Evolutionary conservation across 1,140 invertebrate species (phyloP).

Genomic region (Planococcus citri): DNA sequence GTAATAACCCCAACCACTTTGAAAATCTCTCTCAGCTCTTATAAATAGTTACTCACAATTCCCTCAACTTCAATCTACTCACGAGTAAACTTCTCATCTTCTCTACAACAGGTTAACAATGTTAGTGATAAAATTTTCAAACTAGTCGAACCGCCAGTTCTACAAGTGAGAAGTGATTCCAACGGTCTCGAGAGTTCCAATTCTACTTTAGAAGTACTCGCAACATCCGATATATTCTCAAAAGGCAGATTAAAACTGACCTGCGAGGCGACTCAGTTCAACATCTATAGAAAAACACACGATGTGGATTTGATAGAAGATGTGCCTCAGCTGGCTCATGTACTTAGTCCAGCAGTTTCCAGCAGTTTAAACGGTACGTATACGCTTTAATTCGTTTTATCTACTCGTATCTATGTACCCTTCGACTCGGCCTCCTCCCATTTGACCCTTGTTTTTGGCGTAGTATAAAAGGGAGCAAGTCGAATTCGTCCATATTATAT

Average conservation of each 20-base stretch:
- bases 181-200: constrained; percentile 27
- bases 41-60: too few species aligned
- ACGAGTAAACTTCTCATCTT: too few species aligned
- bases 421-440: not conserved
- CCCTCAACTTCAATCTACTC: too few species aligned
- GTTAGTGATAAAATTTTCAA: not conserved
- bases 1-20: constrained; percentile 41
- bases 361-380: constrained; percentile 1
- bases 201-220: constrained; percentile 33
- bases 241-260: constrained; percentile 34
- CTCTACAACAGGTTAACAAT: not conserved
- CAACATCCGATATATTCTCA: constrained; percentile 33
- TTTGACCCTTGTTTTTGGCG: too few species aligned
- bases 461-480: too few species aligned
- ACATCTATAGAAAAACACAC: constrained; percentile 32
- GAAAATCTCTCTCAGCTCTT: too few species aligned
- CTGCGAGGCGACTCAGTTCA: constrained; percentile 37
- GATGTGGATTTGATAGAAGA: constrained; percentile 36
- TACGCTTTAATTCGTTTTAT: too few species aligned
- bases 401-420: not conserved
- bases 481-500: too few species aligned
- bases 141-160: not conserved
- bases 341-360: constrained; percentile 34
- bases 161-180: not conserved
- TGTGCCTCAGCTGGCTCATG: constrained; percentile 36